Conservation (phyloP, 2,113 vertebrate genomes). For the Coptodon bakossiorum region DNA sequence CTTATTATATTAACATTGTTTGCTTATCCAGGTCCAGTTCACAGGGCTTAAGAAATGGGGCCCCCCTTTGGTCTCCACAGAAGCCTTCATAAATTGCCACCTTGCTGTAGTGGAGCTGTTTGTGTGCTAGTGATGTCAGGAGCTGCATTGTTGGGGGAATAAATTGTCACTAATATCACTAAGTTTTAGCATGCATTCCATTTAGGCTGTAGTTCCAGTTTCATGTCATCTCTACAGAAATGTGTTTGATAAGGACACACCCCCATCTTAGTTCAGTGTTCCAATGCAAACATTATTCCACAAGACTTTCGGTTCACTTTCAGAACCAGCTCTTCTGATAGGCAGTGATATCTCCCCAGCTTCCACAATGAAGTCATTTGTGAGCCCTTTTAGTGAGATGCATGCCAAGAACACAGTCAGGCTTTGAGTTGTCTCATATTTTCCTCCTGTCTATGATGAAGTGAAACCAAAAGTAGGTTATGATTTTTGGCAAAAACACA, state of each 20-base stretch:
- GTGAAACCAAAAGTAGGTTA: background rate
- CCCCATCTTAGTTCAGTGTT: background rate
- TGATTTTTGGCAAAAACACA: background rate
- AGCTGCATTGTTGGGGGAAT: background rate
- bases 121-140: rapidly evolving
- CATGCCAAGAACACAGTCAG: background rate
- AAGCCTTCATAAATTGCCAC: background rate
- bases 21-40: background rate
- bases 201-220: rapidly evolving
- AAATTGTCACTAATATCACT: rapidly evolving
- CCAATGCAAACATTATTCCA: background rate
- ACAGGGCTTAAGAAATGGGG: background rate
- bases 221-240: rapidly evolving
- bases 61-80: background rate
- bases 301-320: rapidly evolving
- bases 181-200: rapidly evolving
- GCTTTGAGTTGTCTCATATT: rapidly evolving
- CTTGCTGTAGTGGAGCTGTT: background rate
- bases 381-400: background rate
- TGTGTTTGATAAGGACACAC: background rate
- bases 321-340: background rate
- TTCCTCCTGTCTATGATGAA: rapidly evolving
- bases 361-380: background rate
- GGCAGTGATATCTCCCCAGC: rapidly evolving
- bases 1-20: background rate